phyloP scores from a whole-genome alignment of 1,140 invertebrate genomes.

The Cepaea nemoralis region DNA sequence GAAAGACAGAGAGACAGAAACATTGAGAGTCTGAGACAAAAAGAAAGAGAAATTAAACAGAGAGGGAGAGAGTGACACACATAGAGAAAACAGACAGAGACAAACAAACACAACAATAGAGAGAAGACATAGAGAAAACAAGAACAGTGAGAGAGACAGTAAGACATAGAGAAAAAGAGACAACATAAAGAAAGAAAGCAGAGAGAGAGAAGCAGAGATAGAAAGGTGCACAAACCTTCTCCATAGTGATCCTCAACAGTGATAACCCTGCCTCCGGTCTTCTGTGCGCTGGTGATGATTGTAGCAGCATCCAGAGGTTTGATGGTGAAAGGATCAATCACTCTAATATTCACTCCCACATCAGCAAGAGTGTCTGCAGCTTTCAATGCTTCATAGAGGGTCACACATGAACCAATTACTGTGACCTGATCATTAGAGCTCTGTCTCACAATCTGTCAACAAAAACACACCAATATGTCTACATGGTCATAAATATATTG shows the following conservation, averaged over 20 bases:
- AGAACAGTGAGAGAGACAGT: background rate
- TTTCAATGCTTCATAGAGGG: conserved; percentile 89
- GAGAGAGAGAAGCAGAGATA: background rate
- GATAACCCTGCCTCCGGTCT: conserved; percentile 85
- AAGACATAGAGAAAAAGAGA: too few relatives aligned
- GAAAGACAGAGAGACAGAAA: too few relatives aligned
- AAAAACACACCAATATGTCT: background rate
- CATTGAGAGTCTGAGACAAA: too few relatives aligned
- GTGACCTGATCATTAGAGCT: conserved; percentile 83
- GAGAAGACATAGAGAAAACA: too few relatives aligned
- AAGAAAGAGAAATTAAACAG: too few relatives aligned
- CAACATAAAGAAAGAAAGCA: too few relatives aligned
- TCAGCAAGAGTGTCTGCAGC: conserved; percentile 85
- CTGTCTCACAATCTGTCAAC: conserved; percentile 79
- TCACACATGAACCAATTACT: conserved; percentile 92
- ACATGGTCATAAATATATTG: background rate
- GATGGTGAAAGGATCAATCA: conserved; percentile 94
- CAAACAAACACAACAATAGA: too few relatives aligned
- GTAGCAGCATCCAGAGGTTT: conserved; percentile 91
- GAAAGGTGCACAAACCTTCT: conserved; percentile 81
- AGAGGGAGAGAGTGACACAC: too few relatives aligned
- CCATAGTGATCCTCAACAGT: conserved; percentile 98
- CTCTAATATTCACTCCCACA: conserved; percentile 78
- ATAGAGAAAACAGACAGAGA: too few relatives aligned
- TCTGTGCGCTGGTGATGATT: conserved; percentile 84